These are phyloP conservation scores for Orbicella faveolata DNA, from an alignment of 64 coral and sea anemone species.

Conservation along the genomic window DNA sequence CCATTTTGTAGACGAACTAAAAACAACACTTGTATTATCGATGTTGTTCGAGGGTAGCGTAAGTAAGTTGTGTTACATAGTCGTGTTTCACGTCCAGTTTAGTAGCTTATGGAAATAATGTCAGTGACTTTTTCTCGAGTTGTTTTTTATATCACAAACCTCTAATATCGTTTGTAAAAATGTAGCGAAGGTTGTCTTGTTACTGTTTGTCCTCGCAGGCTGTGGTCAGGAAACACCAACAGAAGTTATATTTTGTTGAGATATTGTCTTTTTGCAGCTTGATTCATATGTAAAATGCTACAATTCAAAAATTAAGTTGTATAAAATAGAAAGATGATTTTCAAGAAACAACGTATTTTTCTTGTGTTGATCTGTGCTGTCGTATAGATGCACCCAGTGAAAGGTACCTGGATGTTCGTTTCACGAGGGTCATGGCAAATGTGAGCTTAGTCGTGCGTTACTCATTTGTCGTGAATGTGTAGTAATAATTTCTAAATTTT, in stretches of 20 bases:
- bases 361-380: too few species aligned
- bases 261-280: background rate
- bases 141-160: too few species aligned
- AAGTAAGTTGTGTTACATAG: background rate
- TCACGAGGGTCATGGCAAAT: too few species aligned
- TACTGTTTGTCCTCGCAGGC: too few species aligned
- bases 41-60: background rate
- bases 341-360: background rate
- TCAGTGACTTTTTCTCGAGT: too few species aligned
- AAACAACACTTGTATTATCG: constrained; percentile 12
- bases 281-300: constrained; percentile 3
- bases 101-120: background rate
- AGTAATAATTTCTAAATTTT: background rate
- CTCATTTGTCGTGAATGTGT: background rate
- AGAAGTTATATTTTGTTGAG: background rate
- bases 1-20: background rate
- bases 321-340: background rate
- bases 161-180: too few species aligned
- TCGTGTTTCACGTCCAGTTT: background rate
- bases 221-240: background rate
- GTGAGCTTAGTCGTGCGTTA: too few species aligned
- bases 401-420: background rate
- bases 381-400: background rate
- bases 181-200: too few species aligned
- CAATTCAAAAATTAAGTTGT: background rate